Evolutionary conservation across 2,888 invertebrate species (phyloP).

Genomic region (Phyto melanocephala): DNA sequence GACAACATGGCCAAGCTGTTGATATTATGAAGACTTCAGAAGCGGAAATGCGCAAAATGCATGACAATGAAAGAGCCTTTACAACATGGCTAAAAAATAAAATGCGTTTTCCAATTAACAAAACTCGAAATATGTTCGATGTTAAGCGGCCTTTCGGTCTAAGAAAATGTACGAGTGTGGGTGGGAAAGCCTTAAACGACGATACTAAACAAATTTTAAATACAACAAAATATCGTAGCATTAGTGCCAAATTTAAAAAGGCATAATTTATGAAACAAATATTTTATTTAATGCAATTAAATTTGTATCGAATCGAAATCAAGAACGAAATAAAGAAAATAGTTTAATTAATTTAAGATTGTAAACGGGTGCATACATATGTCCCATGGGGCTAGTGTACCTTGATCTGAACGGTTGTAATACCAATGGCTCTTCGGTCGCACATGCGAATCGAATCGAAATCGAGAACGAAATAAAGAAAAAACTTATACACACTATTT

Average conservation of each 20-base stretch:
- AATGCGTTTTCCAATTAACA: constrained; percentile 78
- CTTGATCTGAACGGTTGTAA: too few species aligned
- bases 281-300: neutral
- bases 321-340: too few species aligned
- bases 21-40: constrained; percentile 77
- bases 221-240: constrained; percentile 59
- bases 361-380: too few species aligned
- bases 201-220: constrained; percentile 60
- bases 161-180: constrained; percentile 36
- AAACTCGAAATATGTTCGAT: constrained; percentile 78
- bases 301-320: too few species aligned
- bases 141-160: constrained; percentile 67
- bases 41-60: constrained; percentile 78
- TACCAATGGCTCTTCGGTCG: too few species aligned
- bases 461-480: too few species aligned
- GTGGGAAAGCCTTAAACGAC: constrained; percentile 34
- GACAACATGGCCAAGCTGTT: constrained; percentile 71
- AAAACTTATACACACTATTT: too few species aligned
- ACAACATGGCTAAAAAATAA: constrained; percentile 80
- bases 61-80: constrained; percentile 81
- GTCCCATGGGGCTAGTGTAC: too few species aligned
- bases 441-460: too few species aligned
- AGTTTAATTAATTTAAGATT: too few species aligned
- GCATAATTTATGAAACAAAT: neutral
- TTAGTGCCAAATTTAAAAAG: constrained; percentile 60